Evolutionary conservation across 2,113 vertebrate genomes (phyloP), one percentile per base, ranked within the genome.

Genomic region (Dicaeum eximium): DNA sequence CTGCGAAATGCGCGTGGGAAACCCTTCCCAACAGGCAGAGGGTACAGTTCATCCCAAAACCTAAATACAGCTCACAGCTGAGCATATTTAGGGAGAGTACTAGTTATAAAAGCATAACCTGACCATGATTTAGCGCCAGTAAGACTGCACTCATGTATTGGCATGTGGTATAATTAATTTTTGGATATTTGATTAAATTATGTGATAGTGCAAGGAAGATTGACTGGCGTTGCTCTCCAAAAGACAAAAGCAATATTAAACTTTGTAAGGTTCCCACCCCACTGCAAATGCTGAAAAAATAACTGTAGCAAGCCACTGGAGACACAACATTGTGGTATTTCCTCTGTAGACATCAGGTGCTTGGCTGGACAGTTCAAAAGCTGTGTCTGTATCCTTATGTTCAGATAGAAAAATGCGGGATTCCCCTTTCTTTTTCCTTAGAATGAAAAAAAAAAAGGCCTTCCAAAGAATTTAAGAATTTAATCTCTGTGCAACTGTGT

Each of bases 1-100:
- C 74, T 33, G 16, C 0, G 0, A 70, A 74, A 35, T 22, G 16
- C 48, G 10, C 1, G 0, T 30, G 45, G 47, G 40, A 51, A 56
- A 28, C 66, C 70, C 45, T 48, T 14, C 31, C 48, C 23, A 45
- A 9, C 6, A 35, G 58, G 23, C 30, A 67, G 37, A 57, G n/a
- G 19, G 25, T 45, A 28, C 25, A 50, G 47, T 35, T 66, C 28
- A 5, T 35, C 54, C 40, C 38, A 38, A 38, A 38, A 38, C 12
- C 38, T 38, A 38, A 38, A 38, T 38, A 38, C 38, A 38, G 38
- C 38, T 38, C 38, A 38, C 24, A 38, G 31, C 0, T 50, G 77
- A 66, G 40, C 35, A 6, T 44, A 17, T 54, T 71, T 48, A 54
- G 45, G 54, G 64, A 50, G 9, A 28, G 9, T 27, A 6, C 12